These are phyloP conservation scores for Xestia ashworthii DNA, from an alignment of 2,888 invertebrate species.

Conservation along the genomic window DNA sequence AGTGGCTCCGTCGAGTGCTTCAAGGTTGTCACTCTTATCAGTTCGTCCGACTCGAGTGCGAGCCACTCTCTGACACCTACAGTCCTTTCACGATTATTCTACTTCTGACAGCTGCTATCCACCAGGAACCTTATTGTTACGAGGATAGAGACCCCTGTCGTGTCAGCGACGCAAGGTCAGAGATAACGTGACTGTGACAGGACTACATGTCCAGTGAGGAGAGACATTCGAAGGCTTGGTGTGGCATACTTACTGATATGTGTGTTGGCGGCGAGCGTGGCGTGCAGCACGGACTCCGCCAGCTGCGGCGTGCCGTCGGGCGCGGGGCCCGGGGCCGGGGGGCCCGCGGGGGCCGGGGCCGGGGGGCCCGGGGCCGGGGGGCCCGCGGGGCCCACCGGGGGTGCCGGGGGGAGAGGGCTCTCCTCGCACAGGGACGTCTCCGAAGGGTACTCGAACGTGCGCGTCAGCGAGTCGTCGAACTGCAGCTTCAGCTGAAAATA, in stretches of 20 bases:
- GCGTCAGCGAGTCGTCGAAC: constrained; percentile 96
- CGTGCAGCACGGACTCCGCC: constrained; percentile 64
- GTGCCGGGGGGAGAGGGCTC: constrained; percentile 36
- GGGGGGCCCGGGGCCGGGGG: constrained; percentile 33
- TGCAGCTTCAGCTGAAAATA: constrained; percentile 95
- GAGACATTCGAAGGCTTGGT: too few relatives aligned
- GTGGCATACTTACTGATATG: constrained; percentile 77
- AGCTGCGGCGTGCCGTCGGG: constrained; percentile 51
- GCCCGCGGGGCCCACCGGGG: constrained; percentile 43
- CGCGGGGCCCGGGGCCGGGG: constrained; percentile 37
- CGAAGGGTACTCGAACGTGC: constrained; percentile 98
- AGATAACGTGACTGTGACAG: not conserved
- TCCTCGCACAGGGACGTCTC: constrained; percentile 95
- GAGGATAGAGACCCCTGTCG: not conserved
- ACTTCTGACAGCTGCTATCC: not conserved
- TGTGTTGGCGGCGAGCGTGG: constrained; percentile 81
- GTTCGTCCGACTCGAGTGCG: not conserved
- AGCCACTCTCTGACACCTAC: not conserved
- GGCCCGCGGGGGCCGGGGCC: constrained; percentile 12
- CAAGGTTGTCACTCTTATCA: not conserved
- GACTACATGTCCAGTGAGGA: not conserved
- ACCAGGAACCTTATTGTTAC: not conserved
- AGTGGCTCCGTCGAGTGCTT: not conserved
- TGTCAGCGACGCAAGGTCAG: not conserved
- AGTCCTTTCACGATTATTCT: not conserved